Evolutionary conservation across 2,888 invertebrate genomes (phyloP), one percentile per base, ranked within the genome.

Genomic region (Disparrhopalites patrizii): DNA sequence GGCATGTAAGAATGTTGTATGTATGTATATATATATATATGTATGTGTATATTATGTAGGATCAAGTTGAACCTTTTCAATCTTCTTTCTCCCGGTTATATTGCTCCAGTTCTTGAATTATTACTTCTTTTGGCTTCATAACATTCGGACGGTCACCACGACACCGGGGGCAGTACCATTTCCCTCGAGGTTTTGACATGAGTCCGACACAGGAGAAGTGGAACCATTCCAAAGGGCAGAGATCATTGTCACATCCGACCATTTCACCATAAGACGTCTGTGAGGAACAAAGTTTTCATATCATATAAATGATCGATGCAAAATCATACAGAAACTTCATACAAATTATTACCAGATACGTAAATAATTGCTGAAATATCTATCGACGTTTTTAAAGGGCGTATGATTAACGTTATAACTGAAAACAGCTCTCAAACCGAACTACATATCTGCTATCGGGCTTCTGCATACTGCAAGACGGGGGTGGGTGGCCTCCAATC

Each of bases 201-300:
- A 98, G 84, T 10, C 89, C 88, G 5, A 98, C 96, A 79, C 97
- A 98, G 0, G 93, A 91, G 80, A 97, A 98, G 79, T 98, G 97
- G 81, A 96, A 98, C 97, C 97, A 98, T 80, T 98, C 97, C 71
- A 97, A 94, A 23, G 91, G 91, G 79, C 98, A 97, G 66, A 93
- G 83, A 78, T 95, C 94, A 80, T 98, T 97, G 82, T 98, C 98
- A 79, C 98, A 98, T 68, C 96, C 87, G 76, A 98, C 96, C 98
- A 98, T 98, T 81, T 98, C 97, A 55, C 98, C 98, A 78, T 93
- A 97, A 0, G 96, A 96, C 77, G 94, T 93, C 78, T 84, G 90
- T n/a, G n/a, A n/a, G n/a, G n/a, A n/a, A n/a, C n/a, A n/a, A n/a
- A 20, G 23, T 15, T 15, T 15, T 8, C 5, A 20, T 27, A 54